A percentile compares a stretch with the other conserved stretches of the same genome.
phyloP scores from a whole-genome alignment of 2,113 vertebrate genomes.

The Puma concolor region DNA sequence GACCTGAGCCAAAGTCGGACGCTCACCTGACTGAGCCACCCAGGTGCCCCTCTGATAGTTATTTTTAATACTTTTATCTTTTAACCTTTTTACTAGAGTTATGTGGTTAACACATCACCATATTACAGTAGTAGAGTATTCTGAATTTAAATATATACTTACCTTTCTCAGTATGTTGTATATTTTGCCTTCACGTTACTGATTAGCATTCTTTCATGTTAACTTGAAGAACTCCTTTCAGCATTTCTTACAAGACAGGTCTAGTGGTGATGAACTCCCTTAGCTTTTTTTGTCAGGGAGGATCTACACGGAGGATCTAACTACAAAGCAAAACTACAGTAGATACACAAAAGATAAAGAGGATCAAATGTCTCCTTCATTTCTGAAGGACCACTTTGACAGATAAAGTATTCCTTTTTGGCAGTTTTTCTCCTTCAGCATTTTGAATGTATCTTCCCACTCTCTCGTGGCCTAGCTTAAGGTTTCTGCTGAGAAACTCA shows the following conservation, averaged over 20 bases:
- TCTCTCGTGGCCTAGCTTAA: neutral
- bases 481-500: neutral
- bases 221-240: neutral
- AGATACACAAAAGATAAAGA: no score
- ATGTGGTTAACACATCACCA: neutral
- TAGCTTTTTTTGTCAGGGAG: neutral
- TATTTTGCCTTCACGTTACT: neutral
- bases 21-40: no score
- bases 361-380: neutral
- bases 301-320: no score
- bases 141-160: neutral
- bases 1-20: no score
- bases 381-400: neutral
- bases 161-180: neutral
- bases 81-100: neutral
- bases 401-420: neutral
- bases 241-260: neutral
- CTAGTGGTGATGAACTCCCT: neutral
- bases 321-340: no score
- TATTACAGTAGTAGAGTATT: neutral
- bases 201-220: neutral
- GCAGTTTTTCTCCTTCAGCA: neutral
- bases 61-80: neutral
- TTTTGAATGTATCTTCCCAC: neutral
- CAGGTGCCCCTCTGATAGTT: neutral